Conservation (phyloP, 1,140 invertebrate genomes). For the Copidosoma floridanum region DNA sequence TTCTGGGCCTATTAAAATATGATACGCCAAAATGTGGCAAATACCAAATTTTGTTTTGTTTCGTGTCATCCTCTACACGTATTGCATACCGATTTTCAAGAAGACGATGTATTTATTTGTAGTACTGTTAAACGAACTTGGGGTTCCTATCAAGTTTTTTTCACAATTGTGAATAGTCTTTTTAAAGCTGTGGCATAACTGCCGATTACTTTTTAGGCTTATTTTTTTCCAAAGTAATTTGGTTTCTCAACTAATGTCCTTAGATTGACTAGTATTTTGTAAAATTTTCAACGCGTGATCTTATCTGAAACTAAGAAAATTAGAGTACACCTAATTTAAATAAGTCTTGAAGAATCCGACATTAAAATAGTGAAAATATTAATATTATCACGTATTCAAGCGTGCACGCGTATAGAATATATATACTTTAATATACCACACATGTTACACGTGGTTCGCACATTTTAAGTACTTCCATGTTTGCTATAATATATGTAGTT, state of each 20-base stretch:
- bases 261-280: background rate
- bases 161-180: conserved; percentile 7
- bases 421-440: too few relatives aligned
- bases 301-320: too few relatives aligned
- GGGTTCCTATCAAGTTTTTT: conserved; percentile 3
- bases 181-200: conserved; percentile 1
- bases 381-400: too few relatives aligned
- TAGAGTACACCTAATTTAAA: too few relatives aligned
- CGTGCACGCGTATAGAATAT: too few relatives aligned
- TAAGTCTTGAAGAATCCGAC: too few relatives aligned
- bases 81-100: conserved; percentile 25
- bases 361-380: too few relatives aligned
- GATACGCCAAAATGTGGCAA: conserved; percentile 38
- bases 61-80: background rate
- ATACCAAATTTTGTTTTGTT: conserved; percentile 18
- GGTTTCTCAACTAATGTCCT: conserved; percentile 25
- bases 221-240: conserved; percentile 21
- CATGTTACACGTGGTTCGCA: too few relatives aligned
- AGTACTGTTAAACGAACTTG: conserved; percentile 7
- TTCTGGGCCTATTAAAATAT: conserved; percentile 33
- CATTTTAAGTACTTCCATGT: too few relatives aligned
- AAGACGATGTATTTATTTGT: conserved; percentile 23
- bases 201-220: background rate
- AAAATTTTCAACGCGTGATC: conserved; percentile 15
- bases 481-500: too few relatives aligned